phyloP scores from a whole-genome alignment of 2,888 invertebrate species.

The Stegophylla sp. region DNA sequence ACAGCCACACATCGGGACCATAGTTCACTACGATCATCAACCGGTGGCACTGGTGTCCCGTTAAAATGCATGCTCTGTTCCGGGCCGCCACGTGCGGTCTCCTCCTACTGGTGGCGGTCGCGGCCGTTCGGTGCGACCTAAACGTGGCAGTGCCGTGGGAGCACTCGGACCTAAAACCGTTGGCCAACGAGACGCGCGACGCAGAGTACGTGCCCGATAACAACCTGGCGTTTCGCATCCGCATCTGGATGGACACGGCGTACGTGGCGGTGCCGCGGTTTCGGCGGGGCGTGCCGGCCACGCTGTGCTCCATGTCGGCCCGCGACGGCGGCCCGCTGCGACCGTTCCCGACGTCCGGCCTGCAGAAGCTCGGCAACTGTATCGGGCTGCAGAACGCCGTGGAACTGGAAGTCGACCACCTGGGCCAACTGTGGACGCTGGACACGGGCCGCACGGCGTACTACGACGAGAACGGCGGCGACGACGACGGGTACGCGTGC shows the following conservation, averaged over 20 bases:
- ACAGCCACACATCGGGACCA: no score
- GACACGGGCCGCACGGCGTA: conserved; percentile 14
- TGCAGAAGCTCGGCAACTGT: conserved; percentile 20
- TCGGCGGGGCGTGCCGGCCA: conserved; percentile 25
- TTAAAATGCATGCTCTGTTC: no score
- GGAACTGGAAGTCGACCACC: conserved; percentile 45
- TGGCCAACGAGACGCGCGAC: background rate
- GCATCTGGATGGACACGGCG: conserved; percentile 36
- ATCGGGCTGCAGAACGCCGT: conserved; percentile 26
- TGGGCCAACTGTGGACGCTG: conserved; percentile 36
- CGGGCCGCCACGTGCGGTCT: background rate
- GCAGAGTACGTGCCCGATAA: conserved; percentile 24
- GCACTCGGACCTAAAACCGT: background rate
- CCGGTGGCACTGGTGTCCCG: no score
- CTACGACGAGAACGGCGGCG: background rate
- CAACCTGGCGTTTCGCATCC: conserved; percentile 28
- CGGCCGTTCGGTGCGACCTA: background rate
- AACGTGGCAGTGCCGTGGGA: conserved; percentile 35
- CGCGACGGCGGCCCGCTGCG: background rate
- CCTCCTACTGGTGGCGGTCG: no score
- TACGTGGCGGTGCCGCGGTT: conserved; percentile 47
- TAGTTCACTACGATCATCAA: no score
- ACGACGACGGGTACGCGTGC: background rate
- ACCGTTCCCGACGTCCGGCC: conserved; percentile 29
- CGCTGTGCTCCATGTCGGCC: conserved; percentile 7